A percentile compares a stretch with the other conserved stretches of the same genome.
Evolutionary conservation across 2,113 vertebrate species (phyloP).

Genomic region (Pitta sordida): DNA sequence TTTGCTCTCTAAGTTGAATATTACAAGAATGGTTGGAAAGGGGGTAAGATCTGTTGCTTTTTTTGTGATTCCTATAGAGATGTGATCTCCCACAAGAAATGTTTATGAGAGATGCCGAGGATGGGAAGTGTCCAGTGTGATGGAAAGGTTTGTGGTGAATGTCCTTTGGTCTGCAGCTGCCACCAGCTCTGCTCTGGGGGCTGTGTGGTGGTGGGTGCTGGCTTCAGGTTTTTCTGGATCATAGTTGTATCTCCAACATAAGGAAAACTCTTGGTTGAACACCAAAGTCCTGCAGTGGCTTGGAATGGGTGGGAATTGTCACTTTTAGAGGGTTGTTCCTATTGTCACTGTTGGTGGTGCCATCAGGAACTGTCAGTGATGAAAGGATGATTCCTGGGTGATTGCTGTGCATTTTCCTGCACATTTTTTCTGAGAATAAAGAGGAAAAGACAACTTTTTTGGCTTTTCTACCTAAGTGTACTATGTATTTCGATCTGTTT

Average conservation of each 20-base stretch:
- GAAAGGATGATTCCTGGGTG: background rate
- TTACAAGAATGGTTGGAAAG: background rate
- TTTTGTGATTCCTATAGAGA: background rate
- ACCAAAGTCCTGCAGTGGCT: background rate
- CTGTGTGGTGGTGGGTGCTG: background rate
- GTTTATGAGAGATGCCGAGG: accelerated
- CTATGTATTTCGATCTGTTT: background rate
- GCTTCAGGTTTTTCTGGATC: background rate
- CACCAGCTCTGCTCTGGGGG: background rate
- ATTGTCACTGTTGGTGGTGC: background rate
- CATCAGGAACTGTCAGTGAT: accelerated
- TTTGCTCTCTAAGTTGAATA: background rate
- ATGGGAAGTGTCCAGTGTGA: accelerated
- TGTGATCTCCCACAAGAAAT: background rate
- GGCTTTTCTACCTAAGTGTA: background rate
- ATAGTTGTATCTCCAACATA: background rate
- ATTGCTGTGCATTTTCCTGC: background rate
- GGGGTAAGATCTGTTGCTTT: background rate
- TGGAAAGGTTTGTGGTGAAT: background rate
- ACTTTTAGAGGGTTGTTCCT: background rate
- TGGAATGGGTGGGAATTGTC: background rate
- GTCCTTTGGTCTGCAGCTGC: background rate
- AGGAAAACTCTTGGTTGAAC: background rate
- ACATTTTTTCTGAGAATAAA: background rate
- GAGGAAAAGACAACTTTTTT: background rate